Evolutionary conservation across 2,113 vertebrate genomes (phyloP).

Genomic region (Oncorhynchus masou): DNA sequence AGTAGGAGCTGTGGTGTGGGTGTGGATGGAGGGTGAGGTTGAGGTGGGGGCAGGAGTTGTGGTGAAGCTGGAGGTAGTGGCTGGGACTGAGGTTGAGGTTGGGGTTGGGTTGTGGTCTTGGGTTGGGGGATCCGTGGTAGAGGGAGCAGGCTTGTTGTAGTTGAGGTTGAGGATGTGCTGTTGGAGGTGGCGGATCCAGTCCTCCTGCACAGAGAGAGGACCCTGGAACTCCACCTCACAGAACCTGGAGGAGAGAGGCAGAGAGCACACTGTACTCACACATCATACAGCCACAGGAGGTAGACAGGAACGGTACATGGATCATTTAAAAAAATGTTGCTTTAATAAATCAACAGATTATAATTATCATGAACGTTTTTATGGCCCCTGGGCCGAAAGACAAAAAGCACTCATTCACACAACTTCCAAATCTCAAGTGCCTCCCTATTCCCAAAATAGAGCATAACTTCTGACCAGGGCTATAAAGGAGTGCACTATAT

Average conservation of each 20-base stretch:
- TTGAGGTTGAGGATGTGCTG: constrained; percentile 95
- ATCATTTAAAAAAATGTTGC: background rate
- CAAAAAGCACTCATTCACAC: too few relatives aligned
- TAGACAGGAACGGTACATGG: too few relatives aligned
- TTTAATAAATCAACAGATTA: background rate
- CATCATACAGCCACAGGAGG: background rate
- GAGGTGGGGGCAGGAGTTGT: constrained; percentile 26
- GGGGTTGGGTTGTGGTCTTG: constrained; percentile 35
- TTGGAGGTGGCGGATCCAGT: constrained; percentile 94
- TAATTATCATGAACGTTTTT: too few relatives aligned
- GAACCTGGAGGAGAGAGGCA: constrained; percentile 76
- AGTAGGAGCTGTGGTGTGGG: constrained; percentile 19
- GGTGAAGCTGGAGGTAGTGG: constrained; percentile 4
- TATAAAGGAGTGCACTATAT: constrained; percentile 30
- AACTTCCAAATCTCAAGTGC: too few relatives aligned
- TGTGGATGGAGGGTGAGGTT: background rate
- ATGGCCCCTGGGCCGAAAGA: too few relatives aligned
- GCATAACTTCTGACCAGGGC: constrained; percentile 20
- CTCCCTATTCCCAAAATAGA: constrained; percentile 10
- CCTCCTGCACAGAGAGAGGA: constrained; percentile 92
- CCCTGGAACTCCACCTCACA: constrained; percentile 95
- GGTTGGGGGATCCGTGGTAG: constrained; percentile 42
- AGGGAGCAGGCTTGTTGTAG: constrained; percentile 81
- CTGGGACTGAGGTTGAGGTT: background rate
- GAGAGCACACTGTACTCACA: background rate